Conservation (phyloP, 2,113 vertebrate genomes). For the Notothenia coriiceps region DNA sequence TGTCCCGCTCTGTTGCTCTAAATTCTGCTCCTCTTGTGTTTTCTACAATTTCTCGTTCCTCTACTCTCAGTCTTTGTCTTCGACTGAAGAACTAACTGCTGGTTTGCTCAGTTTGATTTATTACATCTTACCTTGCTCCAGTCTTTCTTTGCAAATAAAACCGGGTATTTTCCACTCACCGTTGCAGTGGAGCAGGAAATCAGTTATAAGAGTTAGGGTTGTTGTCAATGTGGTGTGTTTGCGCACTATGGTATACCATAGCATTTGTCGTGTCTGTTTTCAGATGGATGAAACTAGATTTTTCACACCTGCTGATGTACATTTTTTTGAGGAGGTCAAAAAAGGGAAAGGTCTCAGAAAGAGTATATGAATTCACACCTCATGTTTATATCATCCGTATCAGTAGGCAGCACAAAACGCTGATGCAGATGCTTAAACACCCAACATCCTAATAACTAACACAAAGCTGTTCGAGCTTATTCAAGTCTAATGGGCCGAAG, state of each 20-base stretch:
- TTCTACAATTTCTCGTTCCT: neutral
- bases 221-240: neutral
- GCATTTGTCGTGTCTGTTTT: neutral
- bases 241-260: neutral
- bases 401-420: neutral
- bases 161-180: neutral
- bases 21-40: slow-evolving; percentile 10
- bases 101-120: neutral
- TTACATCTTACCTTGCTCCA: neutral
- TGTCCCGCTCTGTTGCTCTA: slow-evolving; percentile 2
- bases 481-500: neutral
- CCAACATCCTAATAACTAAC: neutral
- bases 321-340: slow-evolving; percentile 28
- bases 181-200: neutral
- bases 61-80: neutral
- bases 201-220: neutral
- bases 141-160: slow-evolving; percentile 23
- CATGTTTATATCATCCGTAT: neutral
- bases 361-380: neutral
- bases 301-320: slow-evolving; percentile 28
- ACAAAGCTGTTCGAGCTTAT: neutral
- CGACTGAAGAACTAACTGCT: neutral
- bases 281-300: slow-evolving; percentile 12
- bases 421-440: neutral
- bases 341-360: slow-evolving; percentile 11